Evolutionary conservation across 2,888 invertebrate species (phyloP), one percentile per base, ranked within the genome.

Genomic region (Melolontha melolontha): DNA sequence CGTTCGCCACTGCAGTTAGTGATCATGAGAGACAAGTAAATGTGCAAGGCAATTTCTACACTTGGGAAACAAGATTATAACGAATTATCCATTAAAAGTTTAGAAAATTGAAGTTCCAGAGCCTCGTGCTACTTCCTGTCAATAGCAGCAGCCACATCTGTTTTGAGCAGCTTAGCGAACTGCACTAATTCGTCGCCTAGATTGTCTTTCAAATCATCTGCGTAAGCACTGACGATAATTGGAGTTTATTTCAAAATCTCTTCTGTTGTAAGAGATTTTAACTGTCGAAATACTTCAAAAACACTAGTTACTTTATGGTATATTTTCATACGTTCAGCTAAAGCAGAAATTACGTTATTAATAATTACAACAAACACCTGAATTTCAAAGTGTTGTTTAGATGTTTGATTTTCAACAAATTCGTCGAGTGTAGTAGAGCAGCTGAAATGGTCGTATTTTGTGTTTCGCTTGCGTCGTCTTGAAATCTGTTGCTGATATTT

Each of bases 221-320:
- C 41, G 68, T 70, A 70, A 70, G 70, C 70, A 69, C 70, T 68
- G 50, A 70, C 67, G 40, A 55, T 67, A 49, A 14, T 67, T 69
- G 63, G 51, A 52, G 42, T 14, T 69, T 51, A 67, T 67, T 67
- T 41, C 44, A 69, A 69, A 52, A 69, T 67, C 63, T 69, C 63
- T 29, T 69, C 62, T 67, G 54, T 51, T 69, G 69, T 69, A 63
- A 62, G 52, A 42, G 62, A 69, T 67, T 69, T 54, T 62, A 69
- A 54, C 47, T 69, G 66, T 34, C 66, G 40, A 62, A 59, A 14
- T 59, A 59, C 16, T 44, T 44, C 44, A 44, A 44, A 44, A 5
- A 44, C 44, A 44, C 44, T n/a, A n/a, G n/a, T n/a, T n/a, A n/a
- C n/a, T n/a, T n/a, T n/a, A n/a, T n/a, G n/a, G n/a, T n/a, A n/a